phyloP scores from a whole-genome alignment of 2,888 invertebrate genomes.

The Patella ulyssiponensis region DNA sequence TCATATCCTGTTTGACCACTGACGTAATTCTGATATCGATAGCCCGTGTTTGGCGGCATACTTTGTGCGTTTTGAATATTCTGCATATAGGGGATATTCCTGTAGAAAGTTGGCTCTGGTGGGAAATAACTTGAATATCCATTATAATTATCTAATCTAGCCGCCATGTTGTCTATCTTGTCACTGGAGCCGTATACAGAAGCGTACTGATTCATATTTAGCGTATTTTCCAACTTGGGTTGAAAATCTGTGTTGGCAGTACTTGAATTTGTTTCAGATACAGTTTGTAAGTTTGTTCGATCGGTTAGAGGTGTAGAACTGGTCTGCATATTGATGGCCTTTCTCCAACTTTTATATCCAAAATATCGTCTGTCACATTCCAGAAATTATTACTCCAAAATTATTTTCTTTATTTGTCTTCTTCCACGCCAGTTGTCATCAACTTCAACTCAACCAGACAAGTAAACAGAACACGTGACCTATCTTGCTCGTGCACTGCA shows the following conservation, averaged over 20 bases:
- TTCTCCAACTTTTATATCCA: slow-evolving; percentile 4
- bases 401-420: background rate
- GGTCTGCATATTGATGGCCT: slow-evolving; percentile 6
- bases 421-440: background rate
- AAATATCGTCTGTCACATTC: background rate
- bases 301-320: slow-evolving; percentile 5
- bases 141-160: background rate
- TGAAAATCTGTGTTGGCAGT: background rate
- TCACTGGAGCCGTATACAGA: background rate
- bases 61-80: background rate
- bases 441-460: background rate
- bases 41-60: background rate
- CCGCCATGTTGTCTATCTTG: slow-evolving; percentile 1
- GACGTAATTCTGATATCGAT: background rate
- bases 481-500: background rate
- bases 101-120: background rate
- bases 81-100: background rate
- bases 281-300: slow-evolving; percentile 15
- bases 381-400: slow-evolving; percentile 13
- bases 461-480: background rate
- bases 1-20: background rate
- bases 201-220: background rate
- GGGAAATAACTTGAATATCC: slow-evolving; percentile 5
- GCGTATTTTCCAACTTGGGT: background rate
- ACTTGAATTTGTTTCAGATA: background rate